phyloP scores from a whole-genome alignment of 2,113 vertebrate genomes.

The Pontoporia blainvillei region DNA sequence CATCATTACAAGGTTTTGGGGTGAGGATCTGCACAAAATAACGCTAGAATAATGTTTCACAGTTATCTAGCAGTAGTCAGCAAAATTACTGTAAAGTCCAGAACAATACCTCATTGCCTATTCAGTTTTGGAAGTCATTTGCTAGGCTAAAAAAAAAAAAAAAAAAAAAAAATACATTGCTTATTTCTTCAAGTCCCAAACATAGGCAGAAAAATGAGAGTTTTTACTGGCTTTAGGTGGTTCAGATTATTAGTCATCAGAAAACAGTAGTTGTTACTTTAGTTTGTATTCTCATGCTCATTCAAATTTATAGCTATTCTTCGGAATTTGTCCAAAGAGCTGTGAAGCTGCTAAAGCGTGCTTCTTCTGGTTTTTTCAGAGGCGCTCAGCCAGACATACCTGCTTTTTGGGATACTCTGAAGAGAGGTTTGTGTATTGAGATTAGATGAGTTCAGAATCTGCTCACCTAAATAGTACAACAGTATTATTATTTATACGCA shows the following conservation, averaged over 20 bases:
- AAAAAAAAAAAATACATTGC: background rate
- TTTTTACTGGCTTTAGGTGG: background rate
- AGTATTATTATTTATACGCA: background rate
- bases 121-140: constrained; percentile 41
- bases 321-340: background rate
- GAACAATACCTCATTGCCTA: background rate
- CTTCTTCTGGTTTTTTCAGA: background rate
- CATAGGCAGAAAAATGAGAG: background rate
- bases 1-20: constrained; percentile 25
- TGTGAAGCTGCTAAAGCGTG: background rate
- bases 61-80: constrained; percentile 30
- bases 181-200: constrained; percentile 16
- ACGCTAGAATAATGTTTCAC: constrained; percentile 61
- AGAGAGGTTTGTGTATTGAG: background rate
- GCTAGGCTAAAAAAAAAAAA: background rate
- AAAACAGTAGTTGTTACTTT: background rate
- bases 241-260: background rate
- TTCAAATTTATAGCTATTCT: background rate
- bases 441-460: background rate
- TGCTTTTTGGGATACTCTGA: background rate
- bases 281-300: background rate
- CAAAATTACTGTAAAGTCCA: constrained; percentile 1
- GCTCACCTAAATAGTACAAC: background rate
- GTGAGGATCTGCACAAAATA: constrained; percentile 44
- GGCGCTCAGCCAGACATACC: background rate